Percentiles rank a stretch among this genome's conserved stretches.
Conservation (phyloP, 2,113 vertebrate genomes). For the Triplophysa siluroides region DNA sequence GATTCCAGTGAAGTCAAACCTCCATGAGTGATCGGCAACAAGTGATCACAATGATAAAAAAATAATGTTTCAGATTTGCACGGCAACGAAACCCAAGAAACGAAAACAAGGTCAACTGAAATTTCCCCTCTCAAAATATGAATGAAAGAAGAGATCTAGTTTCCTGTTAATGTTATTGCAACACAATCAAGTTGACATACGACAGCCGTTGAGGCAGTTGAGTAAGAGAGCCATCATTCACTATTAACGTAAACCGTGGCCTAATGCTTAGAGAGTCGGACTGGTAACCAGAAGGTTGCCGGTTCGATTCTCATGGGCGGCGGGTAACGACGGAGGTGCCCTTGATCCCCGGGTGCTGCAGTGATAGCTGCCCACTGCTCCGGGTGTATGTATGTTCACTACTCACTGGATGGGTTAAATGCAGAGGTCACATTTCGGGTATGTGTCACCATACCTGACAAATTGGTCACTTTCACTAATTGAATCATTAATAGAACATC, state of each 20-base stretch:
- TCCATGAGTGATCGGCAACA: not conserved
- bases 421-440: too few relatives aligned
- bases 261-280: too few relatives aligned
- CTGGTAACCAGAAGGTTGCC: too few relatives aligned
- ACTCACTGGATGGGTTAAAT: too few relatives aligned
- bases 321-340: too few relatives aligned
- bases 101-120: not conserved
- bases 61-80: not conserved
- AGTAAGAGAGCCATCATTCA: not conserved
- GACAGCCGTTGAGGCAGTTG: not conserved
- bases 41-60: not conserved
- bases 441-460: too few relatives aligned
- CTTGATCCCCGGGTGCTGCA: too few relatives aligned
- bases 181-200: constrained; percentile 1
- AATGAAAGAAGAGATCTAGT: not conserved
- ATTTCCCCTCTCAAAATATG: not conserved
- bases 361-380: too few relatives aligned
- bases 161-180: not conserved
- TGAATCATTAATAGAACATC: too few relatives aligned
- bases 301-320: too few relatives aligned
- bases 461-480: too few relatives aligned
- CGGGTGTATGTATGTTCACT: too few relatives aligned
- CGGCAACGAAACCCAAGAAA: not conserved
- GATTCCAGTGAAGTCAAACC: not conserved
- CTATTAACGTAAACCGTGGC: not conserved